Base-by-base conservation (phyloP, 2,888 invertebrate species). In the Lithophane leautieri region DNA sequence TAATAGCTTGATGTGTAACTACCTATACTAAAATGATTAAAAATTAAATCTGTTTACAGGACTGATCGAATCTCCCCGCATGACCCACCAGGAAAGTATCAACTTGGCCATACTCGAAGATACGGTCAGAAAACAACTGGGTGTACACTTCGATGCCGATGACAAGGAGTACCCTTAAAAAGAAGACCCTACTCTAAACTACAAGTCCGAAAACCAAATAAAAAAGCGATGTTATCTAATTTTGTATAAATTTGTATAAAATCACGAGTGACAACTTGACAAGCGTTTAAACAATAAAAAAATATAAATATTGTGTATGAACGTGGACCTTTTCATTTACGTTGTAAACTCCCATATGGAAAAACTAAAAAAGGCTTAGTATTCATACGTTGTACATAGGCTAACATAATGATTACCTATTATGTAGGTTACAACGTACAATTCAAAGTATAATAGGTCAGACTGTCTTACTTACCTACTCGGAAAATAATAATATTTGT, bases 41-140 rank as follows among this genome's bases (percentile, higher is more conserved):
- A 44, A 65, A 50, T 34, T 8, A 40, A 52, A 47, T 62, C 84
- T 70, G 63, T 78, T 91, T 89, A 25, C 93, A 97, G 98, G 98
- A 42, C 93, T 97, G 67, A 91, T 96, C 61, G 98, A 98, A 93
- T 98, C 98, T 72, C 97, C 97, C 0, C 94, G 95, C 61, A 97
- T 98, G 89, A 92, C 97, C 8, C 98, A 97, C 84, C 95, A 97
- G 28, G 97, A 98, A 66, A 97, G 97, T 73, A 94, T 98, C 52
- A 90, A 97, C n/a, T 92, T 98, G 73, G 98, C 98, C 0, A 97
- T 97, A 86, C 96, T 98, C 22, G 97, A 98, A 94, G 98, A 98
- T 89, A 96, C 97, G 58, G 95, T 98, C 61, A 96, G 98, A n/a
- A 97, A 96, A 82, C 97, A 98, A 94, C 87, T 98, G 63, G 98